Percentiles rank a stretch among this genome's conserved stretches.
Conservation (phyloP, 2,113 vertebrate genomes). For the Vulpes ferrilata region DNA sequence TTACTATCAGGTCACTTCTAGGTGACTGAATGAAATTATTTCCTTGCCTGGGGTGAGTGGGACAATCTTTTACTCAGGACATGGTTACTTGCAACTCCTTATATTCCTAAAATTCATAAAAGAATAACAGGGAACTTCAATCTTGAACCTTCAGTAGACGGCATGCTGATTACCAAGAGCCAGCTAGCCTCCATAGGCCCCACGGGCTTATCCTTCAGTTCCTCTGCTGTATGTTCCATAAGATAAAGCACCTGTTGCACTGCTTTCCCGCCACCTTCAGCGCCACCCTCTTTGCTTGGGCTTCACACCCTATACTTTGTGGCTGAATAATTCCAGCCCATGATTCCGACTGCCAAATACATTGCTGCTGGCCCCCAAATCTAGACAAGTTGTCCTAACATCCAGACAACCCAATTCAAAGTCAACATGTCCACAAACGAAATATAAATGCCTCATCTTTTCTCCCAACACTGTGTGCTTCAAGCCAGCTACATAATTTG, state of each 20-base stretch:
- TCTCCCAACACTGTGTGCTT: background rate
- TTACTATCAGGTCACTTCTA: background rate
- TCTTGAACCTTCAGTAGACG: background rate
- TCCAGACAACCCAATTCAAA: background rate
- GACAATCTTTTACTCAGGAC: background rate
- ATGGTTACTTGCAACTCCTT: background rate
- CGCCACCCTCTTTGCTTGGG: background rate
- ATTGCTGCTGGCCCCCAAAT: background rate
- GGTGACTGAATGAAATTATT: background rate
- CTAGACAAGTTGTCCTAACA: background rate
- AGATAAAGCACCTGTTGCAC: background rate
- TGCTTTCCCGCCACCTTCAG: background rate
- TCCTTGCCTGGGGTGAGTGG: background rate
- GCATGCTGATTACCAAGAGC: background rate
- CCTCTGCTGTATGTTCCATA: background rate
- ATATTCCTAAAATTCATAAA: background rate
- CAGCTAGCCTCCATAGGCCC: background rate
- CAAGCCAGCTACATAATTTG: background rate
- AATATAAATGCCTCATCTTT: background rate
- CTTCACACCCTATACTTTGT: no score
- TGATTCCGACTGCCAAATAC: background rate
- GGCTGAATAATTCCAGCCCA: background rate
- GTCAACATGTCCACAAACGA: background rate
- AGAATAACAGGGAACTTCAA: background rate
- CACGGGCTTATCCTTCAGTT: background rate